Evolutionary conservation across 2,888 invertebrate species (phyloP), one percentile per base, ranked within the genome.

Genomic region (Cataglyphis altisquamis): DNA sequence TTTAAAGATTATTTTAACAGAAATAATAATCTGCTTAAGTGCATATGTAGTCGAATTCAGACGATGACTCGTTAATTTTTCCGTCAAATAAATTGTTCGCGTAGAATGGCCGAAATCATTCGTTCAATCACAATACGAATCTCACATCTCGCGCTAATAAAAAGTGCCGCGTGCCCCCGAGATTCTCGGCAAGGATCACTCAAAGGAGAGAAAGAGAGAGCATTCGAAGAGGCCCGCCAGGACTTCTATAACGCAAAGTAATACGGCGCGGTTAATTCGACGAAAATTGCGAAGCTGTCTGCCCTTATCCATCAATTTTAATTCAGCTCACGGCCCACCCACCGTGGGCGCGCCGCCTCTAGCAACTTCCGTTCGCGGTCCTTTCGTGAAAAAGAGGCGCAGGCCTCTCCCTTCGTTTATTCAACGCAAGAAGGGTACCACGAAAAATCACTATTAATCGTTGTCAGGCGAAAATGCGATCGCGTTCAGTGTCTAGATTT

Each of bases 371-470:
- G 89, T 80, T 90, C 82, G 83, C 86, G 87, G 83, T 89, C 85
- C 83, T 90, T 89, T 87, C 88, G 81, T 82, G 86, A 86, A 90
- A 90, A 85, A 85, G 62, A 83, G 67, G 68, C 41, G 82, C 60
- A 15, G 84, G 62, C 82, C 39, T 80, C 45, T 41, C 68, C 81
- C 78, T 70, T 60, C 45, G 9, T 45, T 41, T 66, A 82, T 75
- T 88, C 83, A 52, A 73, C 70, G 36, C 68, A 78, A 81, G 52
- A 62, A 81, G 86, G 75, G 62, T 70, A 84, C 75, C 83, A 82
- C 81, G 87, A 91, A 90, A 91, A 92, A 92, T 91, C 86, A 81
- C 89, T 92, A 92, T 90, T 91, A 91, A 92, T 91, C 89, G 91
- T 85, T 84, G 86, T 29, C 25, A n/a, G 89, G 86, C 89, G 84